Base-by-base conservation (phyloP, 2,113 vertebrate genomes). In the Eretmochelys imbricata region DNA sequence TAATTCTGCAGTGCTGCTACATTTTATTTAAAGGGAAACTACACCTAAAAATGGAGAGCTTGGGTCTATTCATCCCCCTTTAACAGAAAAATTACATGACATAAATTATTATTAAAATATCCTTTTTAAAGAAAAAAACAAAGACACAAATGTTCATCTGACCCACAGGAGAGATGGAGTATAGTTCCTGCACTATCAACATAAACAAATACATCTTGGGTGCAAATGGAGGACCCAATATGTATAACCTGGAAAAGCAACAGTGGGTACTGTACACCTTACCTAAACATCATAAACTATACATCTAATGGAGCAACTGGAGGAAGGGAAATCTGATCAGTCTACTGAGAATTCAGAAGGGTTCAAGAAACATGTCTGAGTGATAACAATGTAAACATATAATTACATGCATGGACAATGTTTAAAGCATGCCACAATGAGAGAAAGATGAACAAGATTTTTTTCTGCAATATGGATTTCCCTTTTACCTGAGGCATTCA, bases 381-480 rank as follows among this genome's bases (percentile, higher is more conserved):
- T 54, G 85, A 16, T 81, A 95, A 55, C 59, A 69, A 53, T 65
- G 65, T 78, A 88, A 96, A 93, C 62, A 92, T 42, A 29, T 83
- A 87, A 80, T 82, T 85, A 75, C 96, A 92, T 95, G 97, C 97
- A 96, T 42, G 88, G 48, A 42, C 87, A 22, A n/a, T 62, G 51
- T 65, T 24, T 86, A 87, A 91, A 84, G 85, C 96, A 97, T 96
- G 97, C 96, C 82, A 94, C 78, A 65, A 72, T 92, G 84, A 90
- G 17, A 87, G 89, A 82, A 93, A 5, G 38, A 50, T 22, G 65
- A 94, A 93, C 82, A 57, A 29, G 48, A 53, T 53, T 2, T 62
- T 65, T 89, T 94, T 92, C 78, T 50, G 93, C 88, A 35, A 57
- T 84, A 76, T 88, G 25, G 86, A 42, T 84, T 94, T 91, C 69